phyloP scores from a whole-genome alignment of 2,888 invertebrate species.

The Thymelicus acteon region DNA sequence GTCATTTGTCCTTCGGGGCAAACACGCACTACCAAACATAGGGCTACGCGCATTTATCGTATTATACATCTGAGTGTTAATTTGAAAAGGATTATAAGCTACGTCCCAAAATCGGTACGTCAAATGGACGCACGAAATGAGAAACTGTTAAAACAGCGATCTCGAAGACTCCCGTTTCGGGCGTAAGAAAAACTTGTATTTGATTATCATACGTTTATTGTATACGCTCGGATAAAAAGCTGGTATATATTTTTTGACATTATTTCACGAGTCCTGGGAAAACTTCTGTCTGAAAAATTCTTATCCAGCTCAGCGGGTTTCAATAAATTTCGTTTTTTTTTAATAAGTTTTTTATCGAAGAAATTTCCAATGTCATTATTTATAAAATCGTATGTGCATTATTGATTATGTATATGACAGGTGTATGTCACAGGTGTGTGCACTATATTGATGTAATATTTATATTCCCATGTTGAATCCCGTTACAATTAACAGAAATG shows the following conservation, averaged over 20 bases:
- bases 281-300: not conserved
- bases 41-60: conserved; percentile 55
- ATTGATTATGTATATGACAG: no score
- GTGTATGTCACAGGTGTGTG: no score
- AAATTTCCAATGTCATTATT: no score
- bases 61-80: conserved; percentile 54
- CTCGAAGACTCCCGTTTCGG: conserved; percentile 20
- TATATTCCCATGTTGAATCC: no score
- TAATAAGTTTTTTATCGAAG: no score
- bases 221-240: conserved; percentile 19
- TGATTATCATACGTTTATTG: conserved; percentile 35
- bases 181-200: conserved; percentile 28
- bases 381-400: no score
- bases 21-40: conserved; percentile 65
- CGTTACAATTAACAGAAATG: no score
- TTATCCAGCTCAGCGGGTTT: no score
- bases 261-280: conserved; percentile 10
- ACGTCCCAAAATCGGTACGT: conserved; percentile 38
- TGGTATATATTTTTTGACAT: conserved; percentile 13
- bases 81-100: conserved; percentile 51
- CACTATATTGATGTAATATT: not conserved
- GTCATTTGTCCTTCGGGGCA: conserved; percentile 73
- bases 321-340: no score
- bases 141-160: conserved; percentile 14
- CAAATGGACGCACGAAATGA: conserved; percentile 14